These are phyloP conservation scores for Notodonta dromedarius DNA, from an alignment of 2,888 invertebrate genomes.

Conservation along the genomic window DNA sequence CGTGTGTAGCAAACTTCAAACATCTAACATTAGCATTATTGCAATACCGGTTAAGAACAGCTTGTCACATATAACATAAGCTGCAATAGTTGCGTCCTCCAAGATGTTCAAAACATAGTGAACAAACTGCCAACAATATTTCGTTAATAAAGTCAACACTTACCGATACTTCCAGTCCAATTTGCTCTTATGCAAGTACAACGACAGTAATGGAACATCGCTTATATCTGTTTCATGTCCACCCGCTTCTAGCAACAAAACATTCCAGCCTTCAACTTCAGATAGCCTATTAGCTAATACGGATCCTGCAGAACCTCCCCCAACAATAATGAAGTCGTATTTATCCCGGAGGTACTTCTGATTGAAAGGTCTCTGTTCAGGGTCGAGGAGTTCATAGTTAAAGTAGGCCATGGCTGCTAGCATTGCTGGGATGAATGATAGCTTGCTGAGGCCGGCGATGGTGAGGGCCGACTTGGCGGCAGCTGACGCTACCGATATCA, in stretches of 20 bases:
- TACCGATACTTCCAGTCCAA: constrained; percentile 95
- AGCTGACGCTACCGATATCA: constrained; percentile 80
- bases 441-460: constrained; percentile 88
- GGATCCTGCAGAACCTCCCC: constrained; percentile 93
- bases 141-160: constrained; percentile 23
- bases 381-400: constrained; percentile 93
- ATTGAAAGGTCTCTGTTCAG: constrained; percentile 91
- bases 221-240: constrained; percentile 94
- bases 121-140: neutral
- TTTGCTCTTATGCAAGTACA: constrained; percentile 95
- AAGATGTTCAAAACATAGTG: no score
- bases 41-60: no score
- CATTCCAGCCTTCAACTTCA: constrained; percentile 91
- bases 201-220: constrained; percentile 93
- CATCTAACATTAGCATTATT: no score
- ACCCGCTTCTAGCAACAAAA: constrained; percentile 92
- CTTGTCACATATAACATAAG: no score
- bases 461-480: constrained; percentile 89
- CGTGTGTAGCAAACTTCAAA: no score
- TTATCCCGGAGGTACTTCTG: constrained; percentile 86
- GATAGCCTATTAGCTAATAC: constrained; percentile 92
- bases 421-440: constrained; percentile 89
- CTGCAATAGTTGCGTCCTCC: no score
- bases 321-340: constrained; percentile 93
- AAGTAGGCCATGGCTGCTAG: constrained; percentile 91